phyloP scores from a whole-genome alignment of 2,888 invertebrate genomes.

The Amblyjoppa fuscipennis region DNA sequence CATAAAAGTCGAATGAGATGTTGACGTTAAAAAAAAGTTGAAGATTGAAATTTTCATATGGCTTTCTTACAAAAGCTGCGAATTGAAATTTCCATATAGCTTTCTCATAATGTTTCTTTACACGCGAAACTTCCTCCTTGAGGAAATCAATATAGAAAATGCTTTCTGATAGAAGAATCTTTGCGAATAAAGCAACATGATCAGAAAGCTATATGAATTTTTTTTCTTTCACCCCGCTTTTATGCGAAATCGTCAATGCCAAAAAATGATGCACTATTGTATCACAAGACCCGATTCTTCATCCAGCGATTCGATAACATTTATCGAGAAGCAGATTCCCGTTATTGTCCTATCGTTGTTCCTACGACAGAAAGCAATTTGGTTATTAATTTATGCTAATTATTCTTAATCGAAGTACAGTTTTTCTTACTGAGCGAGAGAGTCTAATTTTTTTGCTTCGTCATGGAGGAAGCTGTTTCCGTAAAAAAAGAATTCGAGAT shows the following conservation, averaged over 20 bases:
- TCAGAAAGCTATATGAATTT: not conserved
- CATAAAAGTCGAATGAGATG: too few species aligned
- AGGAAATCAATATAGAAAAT: too few species aligned
- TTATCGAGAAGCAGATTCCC: not conserved
- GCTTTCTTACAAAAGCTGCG: too few species aligned
- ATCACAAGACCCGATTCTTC: not conserved
- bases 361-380: not conserved
- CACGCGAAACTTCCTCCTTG: too few species aligned
- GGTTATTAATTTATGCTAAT: not conserved
- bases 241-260: constrained; percentile 7
- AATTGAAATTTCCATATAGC: too few species aligned
- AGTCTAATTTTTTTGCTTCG: not conserved
- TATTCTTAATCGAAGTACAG: not conserved
- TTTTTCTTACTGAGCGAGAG: not conserved
- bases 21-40: too few species aligned
- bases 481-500: too few species aligned
- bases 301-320: not conserved
- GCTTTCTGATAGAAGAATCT: too few species aligned
- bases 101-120: too few species aligned
- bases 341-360: not conserved
- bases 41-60: too few species aligned
- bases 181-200: too few species aligned
- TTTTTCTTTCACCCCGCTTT: constrained; percentile 8
- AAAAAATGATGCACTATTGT: not conserved
- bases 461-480: not conserved